Conservation (phyloP, 2,888 invertebrate genomes). For the Cristatella mucedo region DNA sequence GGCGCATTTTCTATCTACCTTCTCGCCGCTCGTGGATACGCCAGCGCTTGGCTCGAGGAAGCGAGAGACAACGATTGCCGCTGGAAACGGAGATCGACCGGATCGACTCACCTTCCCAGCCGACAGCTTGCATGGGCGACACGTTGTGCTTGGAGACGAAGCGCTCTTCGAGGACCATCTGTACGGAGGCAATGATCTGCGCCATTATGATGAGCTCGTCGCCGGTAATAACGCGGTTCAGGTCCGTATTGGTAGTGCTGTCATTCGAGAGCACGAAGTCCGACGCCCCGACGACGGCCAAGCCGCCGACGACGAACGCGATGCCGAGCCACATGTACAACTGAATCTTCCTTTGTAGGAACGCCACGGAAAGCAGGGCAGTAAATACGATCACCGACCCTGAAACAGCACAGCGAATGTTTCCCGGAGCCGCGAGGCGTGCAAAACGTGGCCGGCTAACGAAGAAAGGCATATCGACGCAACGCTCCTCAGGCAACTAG, state of each 20-base stretch:
- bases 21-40: too few species aligned
- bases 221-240: slow-evolving; percentile 29
- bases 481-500: too few species aligned
- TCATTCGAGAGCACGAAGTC: slow-evolving; percentile 19
- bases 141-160: slow-evolving; percentile 67
- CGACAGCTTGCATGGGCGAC: slow-evolving; percentile 74
- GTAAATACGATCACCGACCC: slow-evolving; percentile 31
- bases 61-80: too few species aligned
- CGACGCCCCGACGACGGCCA: slow-evolving; percentile 34
- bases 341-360: slow-evolving; percentile 25
- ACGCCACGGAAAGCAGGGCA: slow-evolving; percentile 26
- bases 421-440: too few species aligned
- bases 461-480: too few species aligned
- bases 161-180: slow-evolving; percentile 90
- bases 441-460: too few species aligned
- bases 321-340: slow-evolving; percentile 41
- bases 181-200: slow-evolving; percentile 63
- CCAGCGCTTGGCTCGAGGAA: too few species aligned
- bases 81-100: too few species aligned
- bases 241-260: background rate
- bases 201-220: slow-evolving; percentile 47
- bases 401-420: too few species aligned
- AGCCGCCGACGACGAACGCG: slow-evolving; percentile 31
- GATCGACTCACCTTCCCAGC: slow-evolving; percentile 72
- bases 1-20: too few species aligned